phyloP scores from a whole-genome alignment of 23 tunicate genomes.

The Clavelina lepadiformis region DNA sequence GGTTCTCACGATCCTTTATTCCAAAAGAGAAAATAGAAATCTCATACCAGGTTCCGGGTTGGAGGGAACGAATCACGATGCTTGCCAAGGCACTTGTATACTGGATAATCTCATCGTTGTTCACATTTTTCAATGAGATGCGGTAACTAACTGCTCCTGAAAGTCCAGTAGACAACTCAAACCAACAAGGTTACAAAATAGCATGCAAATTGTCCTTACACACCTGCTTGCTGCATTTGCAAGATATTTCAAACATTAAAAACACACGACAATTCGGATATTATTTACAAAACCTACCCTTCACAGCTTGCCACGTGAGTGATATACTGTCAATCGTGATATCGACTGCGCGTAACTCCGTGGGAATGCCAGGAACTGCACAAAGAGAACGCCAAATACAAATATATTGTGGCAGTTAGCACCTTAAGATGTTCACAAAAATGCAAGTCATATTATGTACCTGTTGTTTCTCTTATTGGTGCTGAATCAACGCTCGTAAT shows the following conservation, averaged over 20 bases:
- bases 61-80: constrained; percentile 16
- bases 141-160: constrained; percentile 30
- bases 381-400: background rate
- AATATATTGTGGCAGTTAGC: too few species aligned
- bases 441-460: too few species aligned
- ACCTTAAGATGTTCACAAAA: too few species aligned
- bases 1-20: constrained; percentile 29
- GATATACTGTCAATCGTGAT: background rate
- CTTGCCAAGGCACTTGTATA: background rate
- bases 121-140: constrained; percentile 5
- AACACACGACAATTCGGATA: background rate
- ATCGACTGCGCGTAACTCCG: background rate
- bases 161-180: background rate
- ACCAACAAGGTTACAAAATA: background rate
- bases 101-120: background rate
- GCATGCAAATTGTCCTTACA: background rate
- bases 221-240: background rate
- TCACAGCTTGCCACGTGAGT: constrained; percentile 23
- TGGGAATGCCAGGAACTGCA: constrained; percentile 28
- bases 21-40: constrained; percentile 50
- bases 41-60: constrained; percentile 40
- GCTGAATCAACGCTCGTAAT: too few species aligned
- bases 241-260: background rate
- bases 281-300: constrained; percentile 6
- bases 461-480: too few species aligned